Evolutionary conservation across 2,113 vertebrate genomes (phyloP), one percentile per base, ranked within the genome.

Genomic region (Vimba vimba): DNA sequence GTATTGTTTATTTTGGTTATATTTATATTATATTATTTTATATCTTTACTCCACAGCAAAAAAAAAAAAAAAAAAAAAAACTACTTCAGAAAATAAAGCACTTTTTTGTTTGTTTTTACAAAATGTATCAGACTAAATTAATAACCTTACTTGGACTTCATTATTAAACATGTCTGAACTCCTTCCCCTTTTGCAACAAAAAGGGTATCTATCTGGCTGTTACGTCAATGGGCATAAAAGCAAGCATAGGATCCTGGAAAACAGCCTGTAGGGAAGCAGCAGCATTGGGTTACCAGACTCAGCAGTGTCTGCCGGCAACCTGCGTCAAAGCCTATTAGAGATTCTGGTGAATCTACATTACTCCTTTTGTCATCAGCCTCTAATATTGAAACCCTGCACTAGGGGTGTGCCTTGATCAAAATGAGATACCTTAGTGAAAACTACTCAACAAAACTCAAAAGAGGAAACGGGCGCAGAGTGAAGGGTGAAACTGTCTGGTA

Each of bases 241-340:
- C n/a, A 66, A 71, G 10, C 9, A 66, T 11, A 25, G 23, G 33
- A 57, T 80, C 23, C 52, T 59, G 52, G 77, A 59, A 79, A 79
- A 77, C 19, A 19, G 47, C 75, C 75, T 60, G 21, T n/a, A 39
- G 21, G 52, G 33, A 79, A 62, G 47, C 19, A 43, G 57, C 33
- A 43, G 77, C 77, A 43, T 59, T 62, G 77, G 36, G 52, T 79
- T 79, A 43, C 75, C 33, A 79, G 30, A 62, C 77, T 62, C 55
- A 62, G 30, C 77, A 79, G 55, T 10, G 77, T 43, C 55, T 60
- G 50, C 27, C 1, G 6, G 75, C 15, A 77, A 55, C 23, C 75
- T 77, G 77, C 57, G 55, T 79, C 77, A 62, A 21, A 43, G 19
- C 52, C 12, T 43, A 27, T 43, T 21, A 36, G 77, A 59, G 52